phyloP scores from a whole-genome alignment of 2,797 vertebrate species.

The Ptychobarbus kaznakovi region DNA sequence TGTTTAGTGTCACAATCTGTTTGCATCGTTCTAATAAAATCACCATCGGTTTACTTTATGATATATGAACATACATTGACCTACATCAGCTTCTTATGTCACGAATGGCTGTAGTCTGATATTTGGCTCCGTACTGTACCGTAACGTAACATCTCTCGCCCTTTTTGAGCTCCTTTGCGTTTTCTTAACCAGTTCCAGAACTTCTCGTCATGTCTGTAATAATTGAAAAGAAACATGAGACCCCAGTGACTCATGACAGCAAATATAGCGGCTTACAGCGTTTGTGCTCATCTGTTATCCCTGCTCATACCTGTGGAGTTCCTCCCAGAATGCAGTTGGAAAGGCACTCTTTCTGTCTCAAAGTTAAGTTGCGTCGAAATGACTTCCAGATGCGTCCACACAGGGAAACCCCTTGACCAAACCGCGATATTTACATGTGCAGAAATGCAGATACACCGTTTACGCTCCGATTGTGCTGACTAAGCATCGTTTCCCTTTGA shows the following conservation, averaged over 20 bases:
- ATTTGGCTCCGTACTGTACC: neutral
- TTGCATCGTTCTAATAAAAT: conserved; percentile 8
- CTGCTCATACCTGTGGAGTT: neutral
- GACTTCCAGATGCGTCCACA: conserved; percentile 43
- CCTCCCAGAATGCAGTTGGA: neutral
- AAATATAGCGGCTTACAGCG: neutral
- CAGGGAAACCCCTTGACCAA: conserved; percentile 41
- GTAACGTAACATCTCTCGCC: neutral
- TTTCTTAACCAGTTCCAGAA: conserved; percentile 29
- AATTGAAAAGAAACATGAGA: conserved; percentile 22
- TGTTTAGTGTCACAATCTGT: neutral
- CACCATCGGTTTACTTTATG: conserved; percentile 6
- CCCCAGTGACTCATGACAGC: neutral
- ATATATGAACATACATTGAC: neutral
- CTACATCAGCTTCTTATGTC: neutral
- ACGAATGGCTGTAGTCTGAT: conserved; percentile 1
- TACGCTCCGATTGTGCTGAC: neutral
- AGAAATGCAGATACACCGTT: conserved; percentile 12
- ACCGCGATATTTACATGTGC: conserved; percentile 19
- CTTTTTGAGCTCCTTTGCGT: conserved; percentile 7
- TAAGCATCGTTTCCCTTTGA: neutral
- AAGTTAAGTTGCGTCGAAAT: conserved; percentile 35
- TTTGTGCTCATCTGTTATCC: neutral
- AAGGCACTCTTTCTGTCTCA: conserved; percentile 11
- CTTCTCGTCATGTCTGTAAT: neutral